phyloP scores from a whole-genome alignment of 2,113 vertebrate genomes.

The Castor canadensis region DNA sequence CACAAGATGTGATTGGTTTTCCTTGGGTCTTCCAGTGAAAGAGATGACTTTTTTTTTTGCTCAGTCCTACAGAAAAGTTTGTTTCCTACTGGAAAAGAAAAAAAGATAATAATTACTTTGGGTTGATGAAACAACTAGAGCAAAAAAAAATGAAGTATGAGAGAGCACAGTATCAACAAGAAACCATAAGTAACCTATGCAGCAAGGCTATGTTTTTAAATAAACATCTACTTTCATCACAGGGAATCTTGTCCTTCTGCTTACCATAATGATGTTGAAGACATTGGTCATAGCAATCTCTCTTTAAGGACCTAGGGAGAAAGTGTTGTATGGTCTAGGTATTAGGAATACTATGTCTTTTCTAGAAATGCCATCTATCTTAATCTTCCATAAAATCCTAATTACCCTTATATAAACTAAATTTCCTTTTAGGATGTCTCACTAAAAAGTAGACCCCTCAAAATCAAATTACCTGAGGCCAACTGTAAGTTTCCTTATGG shows the following conservation, averaged over 20 bases:
- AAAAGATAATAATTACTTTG: neutral
- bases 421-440: neutral
- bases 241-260: conserved; percentile 25
- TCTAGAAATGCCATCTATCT: neutral
- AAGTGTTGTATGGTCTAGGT: neutral
- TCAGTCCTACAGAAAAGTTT: neutral
- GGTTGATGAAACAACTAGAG: neutral
- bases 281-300: neutral
- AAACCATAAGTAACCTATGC: neutral
- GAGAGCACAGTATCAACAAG: neutral
- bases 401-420: neutral
- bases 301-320: neutral
- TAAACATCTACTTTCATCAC: conserved; percentile 16
- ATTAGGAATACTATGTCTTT: neutral
- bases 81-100: neutral
- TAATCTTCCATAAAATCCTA: conserved; percentile 40
- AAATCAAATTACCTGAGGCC: conserved; percentile 16
- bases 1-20: neutral
- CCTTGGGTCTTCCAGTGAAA: neutral
- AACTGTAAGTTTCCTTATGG: neutral
- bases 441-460: neutral
- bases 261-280: conserved; percentile 26
- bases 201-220: neutral
- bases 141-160: neutral
- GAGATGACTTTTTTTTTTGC: neutral